Evolutionary conservation across 2,888 invertebrate species (phyloP).

Genomic region (Alsophila aescularia): DNA sequence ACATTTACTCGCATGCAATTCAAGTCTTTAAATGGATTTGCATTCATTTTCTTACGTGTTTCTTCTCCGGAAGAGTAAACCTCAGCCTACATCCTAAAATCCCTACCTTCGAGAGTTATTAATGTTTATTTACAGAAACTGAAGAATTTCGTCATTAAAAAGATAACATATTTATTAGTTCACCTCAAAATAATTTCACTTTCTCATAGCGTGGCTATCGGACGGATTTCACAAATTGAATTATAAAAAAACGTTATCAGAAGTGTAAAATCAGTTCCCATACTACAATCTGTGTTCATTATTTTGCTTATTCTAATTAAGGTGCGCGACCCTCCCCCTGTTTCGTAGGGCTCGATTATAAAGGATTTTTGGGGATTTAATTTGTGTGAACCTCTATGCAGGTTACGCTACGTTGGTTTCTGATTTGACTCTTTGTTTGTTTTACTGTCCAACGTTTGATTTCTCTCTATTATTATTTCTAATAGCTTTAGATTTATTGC

Average conservation of each 20-base stretch:
- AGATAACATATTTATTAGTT: slow-evolving; percentile 11
- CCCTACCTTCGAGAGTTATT: slow-evolving; percentile 3
- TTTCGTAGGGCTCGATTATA: slow-evolving; percentile 49
- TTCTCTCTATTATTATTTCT: slow-evolving; percentile 38
- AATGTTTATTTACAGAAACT: not conserved
- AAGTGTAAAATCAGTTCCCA: slow-evolving; percentile 70
- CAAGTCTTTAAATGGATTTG: slow-evolving; percentile 17
- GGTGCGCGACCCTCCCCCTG: slow-evolving; percentile 60
- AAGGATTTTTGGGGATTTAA: slow-evolving; percentile 70
- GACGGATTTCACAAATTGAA: slow-evolving; percentile 28
- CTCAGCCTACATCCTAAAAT: slow-evolving; percentile 1
- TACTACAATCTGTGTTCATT: slow-evolving; percentile 63
- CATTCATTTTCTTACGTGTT: slow-evolving; percentile 3
- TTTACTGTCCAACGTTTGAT: slow-evolving; percentile 41
- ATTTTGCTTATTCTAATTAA: slow-evolving; percentile 78
- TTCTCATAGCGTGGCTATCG: slow-evolving; percentile 10
- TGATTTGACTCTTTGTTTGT: slow-evolving; percentile 56
- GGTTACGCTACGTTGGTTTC: slow-evolving; percentile 57
- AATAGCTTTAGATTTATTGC: slow-evolving; percentile 29
- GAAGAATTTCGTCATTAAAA: not conserved
- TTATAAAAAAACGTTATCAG: slow-evolving; percentile 38
- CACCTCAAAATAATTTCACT: slow-evolving; percentile 16
- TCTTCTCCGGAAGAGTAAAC: not conserved
- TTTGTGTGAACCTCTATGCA: slow-evolving; percentile 74
- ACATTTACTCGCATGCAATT: slow-evolving; percentile 32